Evolutionary conservation across 2,113 vertebrate genomes (phyloP), one percentile per base, ranked within the genome.

Genomic region (Speoplatyrhinus poulsoni): DNA sequence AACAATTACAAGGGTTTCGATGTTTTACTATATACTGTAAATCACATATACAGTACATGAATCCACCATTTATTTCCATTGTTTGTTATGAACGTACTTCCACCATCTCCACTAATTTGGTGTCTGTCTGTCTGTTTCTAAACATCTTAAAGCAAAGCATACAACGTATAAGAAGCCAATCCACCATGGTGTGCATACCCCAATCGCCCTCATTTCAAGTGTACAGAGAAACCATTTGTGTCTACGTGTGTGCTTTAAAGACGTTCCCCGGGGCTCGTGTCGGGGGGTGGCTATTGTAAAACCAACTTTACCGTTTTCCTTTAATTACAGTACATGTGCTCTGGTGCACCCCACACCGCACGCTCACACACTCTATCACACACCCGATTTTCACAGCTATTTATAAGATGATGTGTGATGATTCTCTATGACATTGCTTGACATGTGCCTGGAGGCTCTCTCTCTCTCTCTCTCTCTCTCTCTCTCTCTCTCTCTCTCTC

Each of bases 401-500:
- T 90, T 91, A 41, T 88, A 89, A 87, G 90, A 85, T 86, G 82
- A 88, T 87, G 88, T 90, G 85, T 90, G 85, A 91, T 91, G 87
- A 91, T 91, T 90, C 89, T 90, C 83, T 83, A 82, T 88, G 88
- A 91, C 90, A 89, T 88, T 88, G 85, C 75, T 88, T 89, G 90
- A 89, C 90, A 89, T 85, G 84, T 85, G 86, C 88, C 90, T 89
- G 75, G 75, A 91, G 90, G 89, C 88, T 74, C 76, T 78, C 67
- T 84, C 76, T 85, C 59, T 46, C 41, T 19, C 79, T 77, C 81
- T 65, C 64, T 75, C 60, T 52, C 79, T 72, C 70, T 59, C 60
- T 75, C 83, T 65, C 62, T 66, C 69, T 75, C 50, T 54, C 52
- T 58, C 77, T 59, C 75, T 75, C 62, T 73, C 66, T 82, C 78